Percentiles rank a stretch among this genome's conserved stretches.
Evolutionary conservation across 2,888 invertebrate genomes (phyloP).

Genomic region (Dryadula phaetusa): DNA sequence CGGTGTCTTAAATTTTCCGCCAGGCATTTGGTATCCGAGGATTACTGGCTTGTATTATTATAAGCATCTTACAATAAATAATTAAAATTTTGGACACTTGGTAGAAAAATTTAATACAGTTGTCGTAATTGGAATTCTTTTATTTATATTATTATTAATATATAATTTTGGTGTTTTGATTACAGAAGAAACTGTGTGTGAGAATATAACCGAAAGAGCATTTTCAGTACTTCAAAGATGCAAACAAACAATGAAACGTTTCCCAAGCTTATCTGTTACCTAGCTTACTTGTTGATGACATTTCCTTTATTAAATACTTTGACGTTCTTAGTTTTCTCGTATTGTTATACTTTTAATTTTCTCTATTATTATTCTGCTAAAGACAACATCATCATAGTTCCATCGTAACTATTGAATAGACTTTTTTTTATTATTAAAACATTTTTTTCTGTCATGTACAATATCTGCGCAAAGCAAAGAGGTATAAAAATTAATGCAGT

Average conservation of each 20-base stretch:
- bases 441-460: neutral
- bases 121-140: neutral
- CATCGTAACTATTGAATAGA: neutral
- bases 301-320: conserved; percentile 28
- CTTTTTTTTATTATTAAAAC: neutral
- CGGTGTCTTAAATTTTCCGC: conserved; percentile 51
- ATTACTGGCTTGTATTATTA: conserved; percentile 53
- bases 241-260: conserved; percentile 13
- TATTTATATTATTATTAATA: neutral
- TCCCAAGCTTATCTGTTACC: conserved; percentile 25
- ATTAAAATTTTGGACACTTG: conserved; percentile 53
- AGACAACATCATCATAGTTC: neutral
- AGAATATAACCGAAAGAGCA: neutral
- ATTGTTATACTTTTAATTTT: conserved; percentile 24
- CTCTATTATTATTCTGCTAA: conserved; percentile 22
- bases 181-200: too few relatives aligned
- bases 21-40: conserved; percentile 59
- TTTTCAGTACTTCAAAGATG: neutral
- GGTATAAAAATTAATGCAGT: too few relatives aligned
- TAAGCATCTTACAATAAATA: conserved; percentile 65
- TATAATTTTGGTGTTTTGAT: too few relatives aligned
- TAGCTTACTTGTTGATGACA: conserved; percentile 20
- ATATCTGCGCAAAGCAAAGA: neutral
- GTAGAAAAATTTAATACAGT: neutral
- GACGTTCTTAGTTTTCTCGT: neutral